Conservation (phyloP, 2,888 invertebrate genomes). For the Cordylochernes scorpioides region DNA sequence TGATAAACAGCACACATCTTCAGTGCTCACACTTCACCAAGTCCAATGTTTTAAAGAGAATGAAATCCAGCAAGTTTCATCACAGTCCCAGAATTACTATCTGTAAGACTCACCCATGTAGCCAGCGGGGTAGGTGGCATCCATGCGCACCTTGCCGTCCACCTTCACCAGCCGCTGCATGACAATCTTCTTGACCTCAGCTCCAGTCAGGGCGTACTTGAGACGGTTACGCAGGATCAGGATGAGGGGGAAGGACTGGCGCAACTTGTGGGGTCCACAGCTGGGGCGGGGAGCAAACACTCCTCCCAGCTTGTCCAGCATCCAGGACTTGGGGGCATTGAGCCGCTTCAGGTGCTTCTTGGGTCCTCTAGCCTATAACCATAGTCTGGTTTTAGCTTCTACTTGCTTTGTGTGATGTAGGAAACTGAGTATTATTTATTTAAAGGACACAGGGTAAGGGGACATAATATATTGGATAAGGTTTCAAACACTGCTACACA, state of each 20-base stretch:
- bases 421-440: no score
- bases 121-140: slow-evolving; percentile 87
- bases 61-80: no score
- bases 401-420: no score
- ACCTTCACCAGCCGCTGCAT: slow-evolving; percentile 94
- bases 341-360: slow-evolving; percentile 99
- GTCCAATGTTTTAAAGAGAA: no score
- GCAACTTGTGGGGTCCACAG: slow-evolving; percentile 86
- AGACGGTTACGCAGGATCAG: slow-evolving; percentile 89
- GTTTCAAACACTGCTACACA: no score
- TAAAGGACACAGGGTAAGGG: no score
- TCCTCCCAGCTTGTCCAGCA: slow-evolving; percentile 97
- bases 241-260: slow-evolving; percentile 84
- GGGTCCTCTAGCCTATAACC: slow-evolving; percentile 65
- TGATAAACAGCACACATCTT: no score
- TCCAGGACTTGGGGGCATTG: slow-evolving; percentile 98
- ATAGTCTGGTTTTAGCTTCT: not conserved
- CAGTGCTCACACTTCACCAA: no score
- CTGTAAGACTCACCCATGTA: slow-evolving; percentile 73
- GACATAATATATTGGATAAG: no score
- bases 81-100: no score
- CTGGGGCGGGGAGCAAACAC: slow-evolving; percentile 86
- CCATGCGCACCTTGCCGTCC: slow-evolving; percentile 90
- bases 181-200: slow-evolving; percentile 88
- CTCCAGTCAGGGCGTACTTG: slow-evolving; percentile 87